Conservation (phyloP, 2,888 invertebrate genomes). For the Notodonta ziczac region DNA sequence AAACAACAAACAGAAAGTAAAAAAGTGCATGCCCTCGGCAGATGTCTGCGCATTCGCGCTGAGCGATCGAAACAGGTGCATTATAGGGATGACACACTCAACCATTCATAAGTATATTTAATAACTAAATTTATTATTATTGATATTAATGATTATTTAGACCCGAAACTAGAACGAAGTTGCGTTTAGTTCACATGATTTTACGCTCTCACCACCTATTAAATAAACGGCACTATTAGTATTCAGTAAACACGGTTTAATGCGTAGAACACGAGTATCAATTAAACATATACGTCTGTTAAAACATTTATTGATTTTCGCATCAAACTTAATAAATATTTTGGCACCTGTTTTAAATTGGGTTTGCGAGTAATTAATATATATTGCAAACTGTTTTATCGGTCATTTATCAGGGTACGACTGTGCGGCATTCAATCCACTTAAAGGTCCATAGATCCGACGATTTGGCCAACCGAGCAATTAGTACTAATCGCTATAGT, state of each 20-base stretch:
- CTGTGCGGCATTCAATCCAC: constrained; percentile 10
- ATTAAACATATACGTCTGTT: constrained; percentile 8
- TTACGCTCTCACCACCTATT: background rate
- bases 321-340: constrained; percentile 8
- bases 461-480: constrained; percentile 70
- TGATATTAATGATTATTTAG: too few species aligned
- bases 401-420: constrained; percentile 17
- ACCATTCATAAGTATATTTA: constrained; percentile 2
- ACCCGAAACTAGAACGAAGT: background rate
- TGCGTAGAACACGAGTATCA: constrained; percentile 10
- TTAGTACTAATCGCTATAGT: constrained; percentile 74
- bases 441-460: constrained; percentile 48
- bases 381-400: constrained; percentile 7
- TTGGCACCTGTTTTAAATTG: constrained; percentile 6
- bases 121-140: background rate
- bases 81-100: constrained; percentile 61
- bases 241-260: constrained; percentile 11
- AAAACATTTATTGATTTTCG: constrained; percentile 11
- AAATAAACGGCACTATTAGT: constrained; percentile 10
- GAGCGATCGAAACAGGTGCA: constrained; percentile 78
- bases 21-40: constrained; percentile 69
- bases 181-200: background rate
- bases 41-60: constrained; percentile 72
- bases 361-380: constrained; percentile 7
- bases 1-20: constrained; percentile 54